These are phyloP conservation scores for Aphidoletes aphidimyza DNA, from an alignment of 2,888 invertebrate genomes.

Conservation along the genomic window DNA sequence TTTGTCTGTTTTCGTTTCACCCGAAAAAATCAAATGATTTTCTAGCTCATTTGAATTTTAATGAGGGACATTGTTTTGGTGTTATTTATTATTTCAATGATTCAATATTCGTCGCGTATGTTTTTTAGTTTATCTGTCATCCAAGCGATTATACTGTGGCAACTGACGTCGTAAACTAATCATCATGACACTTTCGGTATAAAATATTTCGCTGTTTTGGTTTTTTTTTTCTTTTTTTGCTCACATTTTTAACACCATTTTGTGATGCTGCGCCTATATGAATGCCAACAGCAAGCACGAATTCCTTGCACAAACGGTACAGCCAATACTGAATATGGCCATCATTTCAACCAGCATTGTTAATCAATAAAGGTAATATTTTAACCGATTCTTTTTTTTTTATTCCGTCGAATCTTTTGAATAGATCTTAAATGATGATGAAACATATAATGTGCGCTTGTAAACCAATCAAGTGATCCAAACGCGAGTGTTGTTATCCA, in stretches of 20 bases:
- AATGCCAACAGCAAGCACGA: conserved; percentile 14
- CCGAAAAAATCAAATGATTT: background rate
- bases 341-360: background rate
- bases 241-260: background rate
- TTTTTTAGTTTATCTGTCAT: background rate
- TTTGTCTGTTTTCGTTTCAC: background rate
- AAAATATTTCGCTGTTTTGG: background rate
- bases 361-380: background rate
- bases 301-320: background rate
- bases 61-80: no score
- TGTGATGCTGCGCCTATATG: background rate
- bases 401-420: background rate
- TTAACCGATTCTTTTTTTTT: background rate
- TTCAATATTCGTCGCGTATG: background rate
- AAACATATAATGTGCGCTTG: background rate
- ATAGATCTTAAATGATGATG: background rate
- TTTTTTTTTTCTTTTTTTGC: background rate
- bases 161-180: conserved; percentile 30
- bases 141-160: background rate
- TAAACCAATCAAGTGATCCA: background rate
- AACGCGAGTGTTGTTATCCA: background rate
- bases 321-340: no score
- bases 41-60: background rate
- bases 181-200: background rate
- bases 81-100: background rate